A percentile compares a stretch with the other conserved stretches of the same genome.
Conservation (phyloP, 1,140 invertebrate genomes). For the Anthonomus grandis region DNA sequence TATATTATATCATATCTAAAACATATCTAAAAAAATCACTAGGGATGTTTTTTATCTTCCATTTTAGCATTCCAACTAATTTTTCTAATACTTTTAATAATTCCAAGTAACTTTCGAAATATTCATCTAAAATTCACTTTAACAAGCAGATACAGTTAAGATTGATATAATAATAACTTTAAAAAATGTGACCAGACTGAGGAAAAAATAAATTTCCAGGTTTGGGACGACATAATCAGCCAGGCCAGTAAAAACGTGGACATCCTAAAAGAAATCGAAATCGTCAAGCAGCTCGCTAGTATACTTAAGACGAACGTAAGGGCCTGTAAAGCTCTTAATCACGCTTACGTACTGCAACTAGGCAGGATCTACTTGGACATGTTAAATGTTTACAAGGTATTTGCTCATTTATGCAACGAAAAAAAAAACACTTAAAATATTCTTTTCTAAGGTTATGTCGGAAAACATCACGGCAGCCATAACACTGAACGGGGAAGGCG, state of each 20-base stretch:
- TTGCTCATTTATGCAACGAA: neutral
- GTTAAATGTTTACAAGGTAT: slow-evolving; percentile 97
- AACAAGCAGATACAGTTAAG: too few species aligned
- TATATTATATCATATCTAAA: too few species aligned
- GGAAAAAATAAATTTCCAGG: slow-evolving; percentile 41
- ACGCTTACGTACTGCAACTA: slow-evolving; percentile 93
- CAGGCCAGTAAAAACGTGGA: slow-evolving; percentile 96
- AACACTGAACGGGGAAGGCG: slow-evolving; percentile 88
- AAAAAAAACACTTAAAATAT: slow-evolving; percentile 3
- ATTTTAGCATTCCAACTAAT: too few species aligned
- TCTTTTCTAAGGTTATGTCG: slow-evolving; percentile 71
- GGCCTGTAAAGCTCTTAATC: slow-evolving; percentile 95
- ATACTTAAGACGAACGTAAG: slow-evolving; percentile 99
- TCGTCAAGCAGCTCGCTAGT: slow-evolving; percentile 95
- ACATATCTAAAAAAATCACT: too few species aligned
- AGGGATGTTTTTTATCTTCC: too few species aligned
- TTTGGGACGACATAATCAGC: slow-evolving; percentile 98
- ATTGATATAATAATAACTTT: too few species aligned
- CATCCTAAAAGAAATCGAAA: slow-evolving; percentile 92
- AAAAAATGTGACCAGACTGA: too few species aligned
- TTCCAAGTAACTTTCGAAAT: too few species aligned
- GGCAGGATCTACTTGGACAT: slow-evolving; percentile 97
- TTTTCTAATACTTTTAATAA: too few species aligned
- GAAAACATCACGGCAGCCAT: slow-evolving; percentile 98
- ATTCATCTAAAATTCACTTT: too few species aligned